phyloP scores from a whole-genome alignment of 1,140 invertebrate genomes.

The Chironomus tepperi region DNA sequence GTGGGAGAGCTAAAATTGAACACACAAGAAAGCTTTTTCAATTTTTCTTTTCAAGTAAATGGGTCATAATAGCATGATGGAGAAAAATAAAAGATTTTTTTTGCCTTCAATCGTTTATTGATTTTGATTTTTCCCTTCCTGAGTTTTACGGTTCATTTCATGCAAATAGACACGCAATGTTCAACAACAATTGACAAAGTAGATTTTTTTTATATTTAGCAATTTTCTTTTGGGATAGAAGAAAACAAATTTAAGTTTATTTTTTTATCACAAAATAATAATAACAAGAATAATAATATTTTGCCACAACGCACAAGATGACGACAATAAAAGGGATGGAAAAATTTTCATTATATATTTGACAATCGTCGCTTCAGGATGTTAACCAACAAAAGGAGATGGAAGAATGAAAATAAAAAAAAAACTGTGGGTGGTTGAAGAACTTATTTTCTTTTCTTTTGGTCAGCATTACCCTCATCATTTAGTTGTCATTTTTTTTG shows the following conservation, averaged over 20 bases:
- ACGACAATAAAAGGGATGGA: constrained; percentile 4
- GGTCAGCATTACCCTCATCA: constrained; percentile 19
- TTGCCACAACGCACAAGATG: background rate
- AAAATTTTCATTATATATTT: background rate
- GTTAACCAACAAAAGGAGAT: background rate
- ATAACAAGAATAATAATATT: background rate
- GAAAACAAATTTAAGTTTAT: background rate
- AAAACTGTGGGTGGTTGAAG: no score
- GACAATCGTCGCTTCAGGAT: constrained; percentile 4
- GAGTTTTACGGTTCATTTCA: constrained; percentile 20
- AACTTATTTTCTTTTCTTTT: background rate
- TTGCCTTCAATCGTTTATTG: constrained; percentile 14
- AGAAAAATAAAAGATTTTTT: background rate
- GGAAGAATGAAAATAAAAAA: background rate
- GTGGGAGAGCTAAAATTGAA: background rate
- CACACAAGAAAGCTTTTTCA: background rate
- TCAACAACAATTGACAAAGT: background rate
- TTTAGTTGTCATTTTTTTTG: constrained; percentile 15
- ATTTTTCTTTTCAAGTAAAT: background rate
- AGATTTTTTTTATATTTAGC: background rate
- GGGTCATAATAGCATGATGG: background rate
- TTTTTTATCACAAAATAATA: background rate
- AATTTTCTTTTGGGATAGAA: background rate
- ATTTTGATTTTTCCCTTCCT: constrained; percentile 20
- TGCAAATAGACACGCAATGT: constrained; percentile 14